Conservation (phyloP, 2,888 invertebrate genomes). For the Tenthredo mesomela region DNA sequence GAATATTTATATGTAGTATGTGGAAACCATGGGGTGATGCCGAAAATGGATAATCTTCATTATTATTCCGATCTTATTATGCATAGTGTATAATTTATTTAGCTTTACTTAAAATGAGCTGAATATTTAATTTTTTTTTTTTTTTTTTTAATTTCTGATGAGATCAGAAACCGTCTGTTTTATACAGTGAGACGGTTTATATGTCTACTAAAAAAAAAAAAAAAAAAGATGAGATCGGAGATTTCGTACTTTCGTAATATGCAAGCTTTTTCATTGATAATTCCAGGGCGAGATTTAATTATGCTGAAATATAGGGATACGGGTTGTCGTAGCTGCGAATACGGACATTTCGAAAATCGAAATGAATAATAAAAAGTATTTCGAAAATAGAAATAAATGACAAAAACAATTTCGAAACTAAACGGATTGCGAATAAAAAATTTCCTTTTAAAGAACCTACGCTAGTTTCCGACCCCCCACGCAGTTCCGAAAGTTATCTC, state of each 20-base stretch:
- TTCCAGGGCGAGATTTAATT: neutral
- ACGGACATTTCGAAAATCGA: neutral
- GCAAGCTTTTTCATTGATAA: neutral
- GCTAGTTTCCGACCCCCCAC: slow-evolving; percentile 32
- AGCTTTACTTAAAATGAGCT: neutral
- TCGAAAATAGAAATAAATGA: neutral
- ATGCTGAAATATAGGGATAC: neutral
- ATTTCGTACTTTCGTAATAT: neutral
- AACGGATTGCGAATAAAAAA: slow-evolving; percentile 10
- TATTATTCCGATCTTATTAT: neutral
- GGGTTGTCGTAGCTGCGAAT: neutral
- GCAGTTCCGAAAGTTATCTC: slow-evolving; percentile 38
- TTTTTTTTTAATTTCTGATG: neutral
- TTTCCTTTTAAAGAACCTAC: slow-evolving; percentile 45
- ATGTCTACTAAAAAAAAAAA: neutral
- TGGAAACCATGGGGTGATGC: slow-evolving; percentile 17
- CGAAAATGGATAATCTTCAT: slow-evolving; percentile 17
- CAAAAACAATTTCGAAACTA: slow-evolving; percentile 1
- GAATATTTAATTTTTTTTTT: neutral
- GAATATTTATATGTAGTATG: slow-evolving; percentile 20
- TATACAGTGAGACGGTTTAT: neutral
- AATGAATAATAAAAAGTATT: neutral
- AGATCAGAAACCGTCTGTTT: neutral
- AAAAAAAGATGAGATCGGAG: neutral
- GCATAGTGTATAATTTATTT: slow-evolving; percentile 3